phyloP scores from a whole-genome alignment of 2,113 vertebrate species.

The Nanger granti region DNA sequence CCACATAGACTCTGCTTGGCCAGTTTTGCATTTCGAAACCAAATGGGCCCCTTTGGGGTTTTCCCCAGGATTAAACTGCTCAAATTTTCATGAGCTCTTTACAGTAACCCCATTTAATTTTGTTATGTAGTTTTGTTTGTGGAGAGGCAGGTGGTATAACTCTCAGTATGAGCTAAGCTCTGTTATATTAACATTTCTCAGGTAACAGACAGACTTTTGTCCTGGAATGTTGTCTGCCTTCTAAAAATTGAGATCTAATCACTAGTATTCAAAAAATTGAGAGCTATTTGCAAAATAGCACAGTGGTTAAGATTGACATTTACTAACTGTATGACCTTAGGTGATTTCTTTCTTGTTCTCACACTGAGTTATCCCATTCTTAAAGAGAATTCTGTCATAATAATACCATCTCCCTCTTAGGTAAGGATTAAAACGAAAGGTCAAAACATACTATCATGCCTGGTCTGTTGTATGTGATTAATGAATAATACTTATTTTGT shows the following conservation, averaged over 20 bases:
- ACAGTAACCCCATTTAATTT: background rate
- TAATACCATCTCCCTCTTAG: background rate
- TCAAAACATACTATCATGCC: background rate
- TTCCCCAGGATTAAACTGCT: background rate
- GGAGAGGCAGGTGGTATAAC: background rate
- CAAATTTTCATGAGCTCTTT: background rate
- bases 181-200: background rate
- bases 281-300: background rate
- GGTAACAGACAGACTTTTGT: background rate
- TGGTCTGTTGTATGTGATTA: background rate
- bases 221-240: background rate
- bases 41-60: background rate
- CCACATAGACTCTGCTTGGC: background rate
- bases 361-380: background rate
- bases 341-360: background rate
- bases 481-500: background rate
- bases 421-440: background rate
- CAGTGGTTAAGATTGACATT: background rate
- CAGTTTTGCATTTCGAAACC: background rate
- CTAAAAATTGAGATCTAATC: background rate
- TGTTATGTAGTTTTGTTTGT: background rate
- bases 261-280: background rate
- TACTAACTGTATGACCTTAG: background rate
- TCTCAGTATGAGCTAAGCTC: background rate
- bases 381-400: background rate